Conservation (phyloP, 2,888 invertebrate genomes). For the Stramonita haemastoma region DNA sequence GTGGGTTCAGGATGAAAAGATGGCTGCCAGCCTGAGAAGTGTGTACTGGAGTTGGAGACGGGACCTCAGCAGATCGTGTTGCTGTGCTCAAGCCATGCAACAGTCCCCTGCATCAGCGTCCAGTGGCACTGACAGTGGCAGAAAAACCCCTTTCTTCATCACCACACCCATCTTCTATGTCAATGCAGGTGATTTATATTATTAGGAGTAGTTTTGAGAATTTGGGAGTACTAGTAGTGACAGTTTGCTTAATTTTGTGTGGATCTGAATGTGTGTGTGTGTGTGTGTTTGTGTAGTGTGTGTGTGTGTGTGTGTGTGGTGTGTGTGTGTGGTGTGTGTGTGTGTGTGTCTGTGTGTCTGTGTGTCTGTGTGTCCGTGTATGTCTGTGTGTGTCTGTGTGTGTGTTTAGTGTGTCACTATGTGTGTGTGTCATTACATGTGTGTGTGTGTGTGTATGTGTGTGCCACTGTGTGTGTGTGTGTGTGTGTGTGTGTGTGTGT, state of each 20-base stretch:
- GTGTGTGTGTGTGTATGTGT: too few species aligned
- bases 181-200: conserved; percentile 85
- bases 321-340: too few species aligned
- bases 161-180: conserved; percentile 98
- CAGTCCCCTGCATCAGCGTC: background rate
- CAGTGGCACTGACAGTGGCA: background rate
- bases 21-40: background rate
- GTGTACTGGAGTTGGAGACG: conserved; percentile 26
- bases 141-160: conserved; percentile 72
- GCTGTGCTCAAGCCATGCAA: background rate
- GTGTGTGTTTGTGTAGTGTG: background rate
- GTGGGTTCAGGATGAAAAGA: background rate
- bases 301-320: background rate
- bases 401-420: too few species aligned
- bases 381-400: too few species aligned
- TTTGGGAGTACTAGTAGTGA: background rate
- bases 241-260: background rate
- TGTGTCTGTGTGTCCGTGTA: background rate
- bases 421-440: too few species aligned
- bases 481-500: too few species aligned
- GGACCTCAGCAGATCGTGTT: background rate
- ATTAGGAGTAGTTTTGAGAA: background rate
- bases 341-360: background rate
- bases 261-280: background rate
- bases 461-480: too few species aligned